A percentile compares a stretch with the other conserved stretches of the same genome.
phyloP scores from a whole-genome alignment of 2,888 invertebrate species.

The Gymnocheta viridis region DNA sequence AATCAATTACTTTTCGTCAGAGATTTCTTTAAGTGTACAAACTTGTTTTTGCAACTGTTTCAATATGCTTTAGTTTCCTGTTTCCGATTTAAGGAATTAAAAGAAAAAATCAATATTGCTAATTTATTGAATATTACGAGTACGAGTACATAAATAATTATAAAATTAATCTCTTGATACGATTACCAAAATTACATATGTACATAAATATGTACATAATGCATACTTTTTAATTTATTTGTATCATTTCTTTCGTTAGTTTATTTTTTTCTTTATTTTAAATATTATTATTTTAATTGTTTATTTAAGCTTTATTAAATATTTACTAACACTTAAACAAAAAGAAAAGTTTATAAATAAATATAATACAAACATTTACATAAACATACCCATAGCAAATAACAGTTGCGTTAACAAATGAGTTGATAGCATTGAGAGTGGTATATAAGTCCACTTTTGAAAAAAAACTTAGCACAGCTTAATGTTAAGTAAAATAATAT shows the following conservation, averaged over 20 bases:
- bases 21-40: slow-evolving; percentile 23
- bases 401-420: background rate
- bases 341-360: background rate
- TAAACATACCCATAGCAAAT: background rate
- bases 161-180: too few relatives aligned
- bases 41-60: background rate
- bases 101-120: background rate
- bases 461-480: too few relatives aligned
- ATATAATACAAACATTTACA: background rate
- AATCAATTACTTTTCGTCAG: slow-evolving; percentile 22
- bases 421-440: background rate
- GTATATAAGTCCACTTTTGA: too few relatives aligned
- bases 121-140: background rate
- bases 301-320: slow-evolving; percentile 41
- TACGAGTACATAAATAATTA: background rate
- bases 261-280: background rate
- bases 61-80: slow-evolving; percentile 25
- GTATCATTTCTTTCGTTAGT: background rate
- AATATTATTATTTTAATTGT: background rate
- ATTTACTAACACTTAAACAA: background rate
- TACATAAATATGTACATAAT: background rate
- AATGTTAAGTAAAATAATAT: too few relatives aligned
- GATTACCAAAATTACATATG: too few relatives aligned
- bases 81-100: slow-evolving; percentile 38
- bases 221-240: background rate